Conservation (phyloP, 64 coral and sea anemone species). For the Platygyra sinensis region DNA sequence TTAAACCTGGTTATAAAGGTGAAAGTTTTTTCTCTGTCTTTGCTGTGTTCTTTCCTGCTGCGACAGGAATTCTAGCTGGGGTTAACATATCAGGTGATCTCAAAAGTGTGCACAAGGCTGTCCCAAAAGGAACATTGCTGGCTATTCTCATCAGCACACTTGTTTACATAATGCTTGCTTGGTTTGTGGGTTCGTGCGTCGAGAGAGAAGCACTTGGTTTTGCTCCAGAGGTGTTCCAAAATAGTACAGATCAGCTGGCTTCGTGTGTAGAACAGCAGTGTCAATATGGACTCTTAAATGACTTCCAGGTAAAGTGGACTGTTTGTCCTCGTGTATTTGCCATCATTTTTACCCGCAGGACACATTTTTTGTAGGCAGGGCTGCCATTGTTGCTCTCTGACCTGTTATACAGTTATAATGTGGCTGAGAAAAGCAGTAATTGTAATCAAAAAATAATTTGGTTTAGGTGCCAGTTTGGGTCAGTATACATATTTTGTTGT, state of each 20-base stretch:
- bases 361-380: too few species aligned
- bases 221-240: slow-evolving; percentile 20
- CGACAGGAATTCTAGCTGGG: slow-evolving; percentile 93
- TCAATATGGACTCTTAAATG: slow-evolving; percentile 78
- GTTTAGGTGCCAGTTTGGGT: too few species aligned
- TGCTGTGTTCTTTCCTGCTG: slow-evolving; percentile 98
- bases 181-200: slow-evolving; percentile 77
- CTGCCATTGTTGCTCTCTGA: too few species aligned
- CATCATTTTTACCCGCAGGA: too few species aligned
- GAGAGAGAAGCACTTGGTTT: slow-evolving; percentile 79
- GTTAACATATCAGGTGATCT: slow-evolving; percentile 97
- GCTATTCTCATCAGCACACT: slow-evolving; percentile 82
- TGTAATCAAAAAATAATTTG: too few species aligned
- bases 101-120: slow-evolving; percentile 81
- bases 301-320: slow-evolving; percentile 74
- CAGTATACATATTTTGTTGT: too few species aligned
- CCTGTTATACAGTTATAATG: too few species aligned
- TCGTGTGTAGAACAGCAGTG: slow-evolving; percentile 65
- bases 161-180: slow-evolving; percentile 81
- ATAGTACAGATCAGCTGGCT: slow-evolving; percentile 18
- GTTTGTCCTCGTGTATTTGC: background rate
- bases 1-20: slow-evolving; percentile 64
- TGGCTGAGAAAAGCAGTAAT: too few species aligned
- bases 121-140: slow-evolving; percentile 95
- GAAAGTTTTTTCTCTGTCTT: slow-evolving; percentile 97